Conservation (phyloP, 2,888 invertebrate species). For the Pachliopta kotzebuea region DNA sequence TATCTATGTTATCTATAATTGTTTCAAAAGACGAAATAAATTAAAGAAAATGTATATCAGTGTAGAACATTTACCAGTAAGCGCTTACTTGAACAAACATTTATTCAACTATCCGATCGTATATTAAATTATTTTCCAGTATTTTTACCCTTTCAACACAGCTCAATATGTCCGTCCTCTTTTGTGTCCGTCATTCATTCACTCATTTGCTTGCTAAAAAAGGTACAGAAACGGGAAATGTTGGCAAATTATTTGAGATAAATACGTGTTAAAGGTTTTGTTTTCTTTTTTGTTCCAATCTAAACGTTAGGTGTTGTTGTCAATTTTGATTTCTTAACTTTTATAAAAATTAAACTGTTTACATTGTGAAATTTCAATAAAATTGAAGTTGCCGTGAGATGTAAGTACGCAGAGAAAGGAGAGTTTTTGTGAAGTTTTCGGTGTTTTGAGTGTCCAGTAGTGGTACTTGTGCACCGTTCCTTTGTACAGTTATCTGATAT, state of each 20-base stretch:
- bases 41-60: neutral
- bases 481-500: conserved; percentile 55
- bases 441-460: conserved; percentile 51
- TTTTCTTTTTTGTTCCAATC: conserved; percentile 45
- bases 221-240: conserved; percentile 67
- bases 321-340: conserved; percentile 41
- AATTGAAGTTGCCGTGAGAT: conserved; percentile 52
- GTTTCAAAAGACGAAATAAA: neutral
- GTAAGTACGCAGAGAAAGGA: conserved; percentile 60
- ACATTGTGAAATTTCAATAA: conserved; percentile 66
- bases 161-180: conserved; percentile 45
- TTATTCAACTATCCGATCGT: neutral
- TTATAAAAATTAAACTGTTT: conserved; percentile 63
- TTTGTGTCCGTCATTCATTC: conserved; percentile 56
- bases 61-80: no score
- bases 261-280: conserved; percentile 64
- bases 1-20: neutral
- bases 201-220: conserved; percentile 68
- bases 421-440: conserved; percentile 54
- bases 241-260: conserved; percentile 72
- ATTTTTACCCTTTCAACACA: conserved; percentile 38
- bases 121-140: neutral
- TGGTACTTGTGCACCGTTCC: conserved; percentile 56
- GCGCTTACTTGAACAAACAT: no score
- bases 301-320: conserved; percentile 37